Evolutionary conservation across 2,113 vertebrate species (phyloP).

Genomic region (Mola mola): DNA sequence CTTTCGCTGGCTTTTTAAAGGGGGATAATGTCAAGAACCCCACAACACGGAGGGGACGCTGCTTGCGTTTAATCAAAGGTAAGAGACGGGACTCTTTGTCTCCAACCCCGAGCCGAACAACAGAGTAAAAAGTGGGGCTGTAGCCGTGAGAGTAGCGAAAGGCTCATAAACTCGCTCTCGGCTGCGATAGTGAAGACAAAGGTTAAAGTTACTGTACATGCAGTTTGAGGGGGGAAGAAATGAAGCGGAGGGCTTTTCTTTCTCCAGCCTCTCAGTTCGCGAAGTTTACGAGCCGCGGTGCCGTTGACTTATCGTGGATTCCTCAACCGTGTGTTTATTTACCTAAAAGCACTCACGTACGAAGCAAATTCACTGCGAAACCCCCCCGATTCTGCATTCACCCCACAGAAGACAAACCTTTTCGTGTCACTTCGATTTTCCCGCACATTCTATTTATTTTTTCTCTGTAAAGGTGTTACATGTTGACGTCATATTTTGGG

Average conservation of each 20-base stretch:
- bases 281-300: background rate
- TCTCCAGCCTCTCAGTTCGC: no score
- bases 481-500: constrained; percentile 18
- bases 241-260: no score
- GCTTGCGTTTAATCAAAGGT: constrained; percentile 37
- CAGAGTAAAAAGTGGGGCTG: constrained; percentile 45
- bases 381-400: background rate
- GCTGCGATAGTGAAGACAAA: constrained; percentile 37
- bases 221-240: background rate
- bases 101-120: background rate
- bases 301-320: background rate
- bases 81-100: background rate
- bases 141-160: background rate
- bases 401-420: no score
- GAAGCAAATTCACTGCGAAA: background rate
- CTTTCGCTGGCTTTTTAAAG: constrained; percentile 17
- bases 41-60: constrained; percentile 2
- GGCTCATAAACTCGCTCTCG: constrained; percentile 10
- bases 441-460: background rate
- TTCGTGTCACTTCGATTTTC: rapidly evolving
- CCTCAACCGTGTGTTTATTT: constrained; percentile 8
- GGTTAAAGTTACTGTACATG: constrained; percentile 55
- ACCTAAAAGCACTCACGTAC: background rate
- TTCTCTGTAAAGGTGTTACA: background rate
- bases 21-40: constrained; percentile 21